phyloP scores from a whole-genome alignment of 2,113 vertebrate species.

The Alexandromys fortis region DNA sequence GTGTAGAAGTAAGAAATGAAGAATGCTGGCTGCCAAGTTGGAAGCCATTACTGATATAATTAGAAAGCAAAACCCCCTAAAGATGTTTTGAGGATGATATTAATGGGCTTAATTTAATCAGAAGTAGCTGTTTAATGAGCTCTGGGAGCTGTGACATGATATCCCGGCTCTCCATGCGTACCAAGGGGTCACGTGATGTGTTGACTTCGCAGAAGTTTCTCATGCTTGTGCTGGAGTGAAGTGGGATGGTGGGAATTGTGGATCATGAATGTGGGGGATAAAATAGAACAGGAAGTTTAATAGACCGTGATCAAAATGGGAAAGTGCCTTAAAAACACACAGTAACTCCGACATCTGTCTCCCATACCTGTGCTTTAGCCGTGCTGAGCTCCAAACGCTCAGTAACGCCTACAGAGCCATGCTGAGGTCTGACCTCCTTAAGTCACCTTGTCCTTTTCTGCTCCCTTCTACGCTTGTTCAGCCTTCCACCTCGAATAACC shows the following conservation, averaged over 20 bases:
- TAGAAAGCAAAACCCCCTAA: neutral
- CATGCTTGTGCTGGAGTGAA: neutral
- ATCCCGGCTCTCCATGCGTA: slow-evolving; percentile 21
- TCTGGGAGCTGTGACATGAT: neutral
- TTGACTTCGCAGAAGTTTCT: slow-evolving; percentile 31
- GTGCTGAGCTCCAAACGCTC: neutral
- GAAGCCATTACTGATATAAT: slow-evolving; percentile 28
- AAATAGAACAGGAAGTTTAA: neutral
- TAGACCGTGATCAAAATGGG: neutral
- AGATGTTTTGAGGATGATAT: neutral
- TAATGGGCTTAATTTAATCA: slow-evolving; percentile 44
- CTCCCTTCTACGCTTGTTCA: neutral
- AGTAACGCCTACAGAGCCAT: neutral
- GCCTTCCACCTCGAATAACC: neutral
- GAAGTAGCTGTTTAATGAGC: slow-evolving; percentile 44
- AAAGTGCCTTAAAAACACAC: neutral
- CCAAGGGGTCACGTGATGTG: neutral
- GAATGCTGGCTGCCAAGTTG: slow-evolving; percentile 33
- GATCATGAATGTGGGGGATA: neutral
- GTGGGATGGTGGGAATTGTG: neutral
- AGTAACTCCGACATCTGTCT: neutral
- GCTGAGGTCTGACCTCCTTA: neutral
- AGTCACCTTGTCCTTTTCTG: neutral
- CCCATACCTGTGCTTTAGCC: neutral
- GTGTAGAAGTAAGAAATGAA: neutral